Evolutionary conservation across 2,797 vertebrate genomes (phyloP).

Genomic region (Cynodonichthys magdalenae): DNA sequence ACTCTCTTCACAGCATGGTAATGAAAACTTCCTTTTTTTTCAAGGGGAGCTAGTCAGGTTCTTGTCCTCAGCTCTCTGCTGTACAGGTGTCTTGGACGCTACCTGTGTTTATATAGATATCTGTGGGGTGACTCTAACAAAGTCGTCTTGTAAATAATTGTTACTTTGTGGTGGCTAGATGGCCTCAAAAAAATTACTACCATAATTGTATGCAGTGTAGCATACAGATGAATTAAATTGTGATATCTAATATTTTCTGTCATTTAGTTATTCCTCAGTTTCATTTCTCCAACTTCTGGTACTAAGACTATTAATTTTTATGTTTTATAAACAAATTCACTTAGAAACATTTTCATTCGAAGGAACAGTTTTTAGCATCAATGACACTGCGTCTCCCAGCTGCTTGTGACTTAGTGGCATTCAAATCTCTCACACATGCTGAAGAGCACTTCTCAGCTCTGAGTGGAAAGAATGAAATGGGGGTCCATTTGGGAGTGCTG

Average conservation of each 20-base stretch:
- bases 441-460: slow-evolving; percentile 32
- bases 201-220: slow-evolving; percentile 6
- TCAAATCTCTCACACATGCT: slow-evolving; percentile 45
- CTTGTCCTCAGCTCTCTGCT: slow-evolving; percentile 60
- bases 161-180: not conserved
- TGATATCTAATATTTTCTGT: not conserved
- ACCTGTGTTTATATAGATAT: slow-evolving; percentile 61
- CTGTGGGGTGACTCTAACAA: slow-evolving; percentile 34
- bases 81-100: slow-evolving; percentile 47
- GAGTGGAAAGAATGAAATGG: slow-evolving; percentile 17
- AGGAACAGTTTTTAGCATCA: slow-evolving; percentile 29
- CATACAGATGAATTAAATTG: slow-evolving; percentile 11
- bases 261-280: not conserved
- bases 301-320: not conserved
- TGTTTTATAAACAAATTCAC: not conserved
- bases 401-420: slow-evolving; percentile 35
- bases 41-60: slow-evolving; percentile 55
- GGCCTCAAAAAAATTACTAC: slow-evolving; percentile 10
- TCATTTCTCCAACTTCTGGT: not conserved
- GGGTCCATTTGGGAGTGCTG: slow-evolving; percentile 28
- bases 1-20: slow-evolving; percentile 76
- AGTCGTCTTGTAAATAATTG: slow-evolving; percentile 39
- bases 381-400: slow-evolving; percentile 19
- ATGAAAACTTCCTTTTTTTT: slow-evolving; percentile 68
- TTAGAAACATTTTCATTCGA: slow-evolving; percentile 9